phyloP scores from a whole-genome alignment of 1,140 invertebrate genomes.

The Hycleus cichorii region DNA sequence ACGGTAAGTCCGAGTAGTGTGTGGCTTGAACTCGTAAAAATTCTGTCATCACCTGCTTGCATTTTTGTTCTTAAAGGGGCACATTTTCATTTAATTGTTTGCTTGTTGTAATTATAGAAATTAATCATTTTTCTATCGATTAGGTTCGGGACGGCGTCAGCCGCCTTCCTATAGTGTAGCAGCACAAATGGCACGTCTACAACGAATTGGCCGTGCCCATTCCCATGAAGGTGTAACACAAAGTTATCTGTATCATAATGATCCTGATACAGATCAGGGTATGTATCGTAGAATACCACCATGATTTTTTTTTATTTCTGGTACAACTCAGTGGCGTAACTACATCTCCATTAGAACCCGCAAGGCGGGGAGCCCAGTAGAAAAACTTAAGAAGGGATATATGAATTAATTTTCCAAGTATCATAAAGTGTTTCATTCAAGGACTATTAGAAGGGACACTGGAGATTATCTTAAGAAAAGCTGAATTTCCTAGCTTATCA shows the following conservation, averaged over 20 bases:
- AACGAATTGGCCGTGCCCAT: constrained; percentile 72
- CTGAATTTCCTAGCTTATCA: too few species aligned
- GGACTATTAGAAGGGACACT: too few species aligned
- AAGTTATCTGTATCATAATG: constrained; percentile 63
- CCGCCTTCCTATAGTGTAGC: constrained; percentile 70
- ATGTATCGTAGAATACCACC: constrained; percentile 42
- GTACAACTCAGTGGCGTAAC: too few species aligned
- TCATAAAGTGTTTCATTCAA: too few species aligned
- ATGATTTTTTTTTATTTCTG: not conserved
- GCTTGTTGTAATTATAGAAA: not conserved
- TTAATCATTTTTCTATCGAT: not conserved
- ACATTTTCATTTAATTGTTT: not conserved
- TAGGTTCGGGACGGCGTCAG: constrained; percentile 48
- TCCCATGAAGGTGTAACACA: constrained; percentile 77
- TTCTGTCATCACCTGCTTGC: constrained; percentile 1
- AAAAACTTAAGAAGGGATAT: too few species aligned
- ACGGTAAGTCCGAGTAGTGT: constrained; percentile 37
- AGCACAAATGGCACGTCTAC: constrained; percentile 70
- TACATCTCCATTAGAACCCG: too few species aligned
- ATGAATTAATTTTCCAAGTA: too few species aligned
- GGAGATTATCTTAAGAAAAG: too few species aligned
- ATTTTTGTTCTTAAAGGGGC: not conserved
- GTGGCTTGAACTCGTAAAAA: constrained; percentile 2
- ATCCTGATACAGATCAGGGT: constrained; percentile 59
- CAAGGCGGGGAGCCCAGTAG: too few species aligned